Conservation (phyloP, 2,797 vertebrate species). For the Hybognathus amarus region DNA sequence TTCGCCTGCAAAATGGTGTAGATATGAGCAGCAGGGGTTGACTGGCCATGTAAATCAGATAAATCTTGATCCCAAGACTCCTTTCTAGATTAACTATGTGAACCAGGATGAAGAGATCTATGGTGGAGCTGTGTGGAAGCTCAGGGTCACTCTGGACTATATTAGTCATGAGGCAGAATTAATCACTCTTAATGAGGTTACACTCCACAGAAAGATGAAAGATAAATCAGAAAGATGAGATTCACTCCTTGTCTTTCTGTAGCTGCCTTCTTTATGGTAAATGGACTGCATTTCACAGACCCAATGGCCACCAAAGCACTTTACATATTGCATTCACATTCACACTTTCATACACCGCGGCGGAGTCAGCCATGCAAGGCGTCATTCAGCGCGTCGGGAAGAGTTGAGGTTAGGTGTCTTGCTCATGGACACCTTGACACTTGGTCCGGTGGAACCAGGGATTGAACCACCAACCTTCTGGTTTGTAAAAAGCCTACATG, state of each 20-base stretch:
- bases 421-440: no score
- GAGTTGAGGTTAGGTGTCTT: no score
- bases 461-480: no score
- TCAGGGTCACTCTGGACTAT: constrained; percentile 35
- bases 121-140: constrained; percentile 1
- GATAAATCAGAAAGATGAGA: no score
- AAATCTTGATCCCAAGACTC: not conserved
- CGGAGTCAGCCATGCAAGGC: no score
- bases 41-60: not conserved
- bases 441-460: no score
- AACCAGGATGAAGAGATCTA: not conserved
- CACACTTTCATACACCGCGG: no score
- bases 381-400: no score
- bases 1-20: not conserved
- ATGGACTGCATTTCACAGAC: no score
- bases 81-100: not conserved
- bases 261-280: constrained; percentile 66
- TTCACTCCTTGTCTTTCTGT: constrained; percentile 64
- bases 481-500: no score
- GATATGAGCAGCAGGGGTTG: not conserved
- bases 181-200: constrained; percentile 78
- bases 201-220: constrained; percentile 70
- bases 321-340: no score
- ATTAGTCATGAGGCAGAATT: constrained; percentile 64
- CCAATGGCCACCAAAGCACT: no score